Percentiles rank a stretch among this genome's conserved stretches.
Conservation (phyloP, 2,888 invertebrate species). For the Ennomos erosarius region DNA sequence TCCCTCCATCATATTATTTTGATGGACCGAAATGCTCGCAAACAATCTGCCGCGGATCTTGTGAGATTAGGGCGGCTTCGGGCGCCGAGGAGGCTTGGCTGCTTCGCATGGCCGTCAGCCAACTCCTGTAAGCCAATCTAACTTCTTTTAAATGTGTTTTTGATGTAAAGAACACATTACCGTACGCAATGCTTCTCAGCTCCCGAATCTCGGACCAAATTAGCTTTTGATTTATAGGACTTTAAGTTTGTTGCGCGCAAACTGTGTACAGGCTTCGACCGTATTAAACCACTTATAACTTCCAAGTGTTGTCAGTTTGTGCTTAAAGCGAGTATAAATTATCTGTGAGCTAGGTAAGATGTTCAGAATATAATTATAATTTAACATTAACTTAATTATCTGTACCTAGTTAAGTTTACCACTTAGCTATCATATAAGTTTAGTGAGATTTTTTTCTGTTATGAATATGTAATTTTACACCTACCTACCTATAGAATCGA, state of each 20-base stretch:
- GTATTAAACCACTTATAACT: constrained; percentile 42
- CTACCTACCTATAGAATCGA: too few species aligned
- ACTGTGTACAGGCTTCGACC: constrained; percentile 37
- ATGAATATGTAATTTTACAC: too few species aligned
- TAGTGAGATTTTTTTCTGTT: too few species aligned
- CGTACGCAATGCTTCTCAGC: constrained; percentile 71
- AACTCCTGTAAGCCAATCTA: constrained; percentile 84
- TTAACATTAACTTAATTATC: too few species aligned
- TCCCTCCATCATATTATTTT: constrained; percentile 70
- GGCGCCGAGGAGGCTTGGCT: constrained; percentile 74
- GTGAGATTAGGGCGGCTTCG: constrained; percentile 77
- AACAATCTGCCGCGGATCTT: constrained; percentile 81
- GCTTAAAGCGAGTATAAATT: constrained; percentile 31
- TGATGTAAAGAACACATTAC: constrained; percentile 84
- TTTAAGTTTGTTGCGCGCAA: constrained; percentile 57
- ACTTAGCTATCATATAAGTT: too few species aligned
- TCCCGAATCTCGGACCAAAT: constrained; percentile 75
- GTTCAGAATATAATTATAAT: not conserved
- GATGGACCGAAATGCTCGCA: constrained; percentile 76
- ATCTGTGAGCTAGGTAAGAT: constrained; percentile 10
- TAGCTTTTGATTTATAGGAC: constrained; percentile 79
- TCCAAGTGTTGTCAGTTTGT: constrained; percentile 30
- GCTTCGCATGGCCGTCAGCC: constrained; percentile 79
- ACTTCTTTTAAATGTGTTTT: constrained; percentile 86
- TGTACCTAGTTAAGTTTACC: too few species aligned